Evolutionary conservation across 2,113 vertebrate species (phyloP).

Genomic region (Quiscalus mexicanus): DNA sequence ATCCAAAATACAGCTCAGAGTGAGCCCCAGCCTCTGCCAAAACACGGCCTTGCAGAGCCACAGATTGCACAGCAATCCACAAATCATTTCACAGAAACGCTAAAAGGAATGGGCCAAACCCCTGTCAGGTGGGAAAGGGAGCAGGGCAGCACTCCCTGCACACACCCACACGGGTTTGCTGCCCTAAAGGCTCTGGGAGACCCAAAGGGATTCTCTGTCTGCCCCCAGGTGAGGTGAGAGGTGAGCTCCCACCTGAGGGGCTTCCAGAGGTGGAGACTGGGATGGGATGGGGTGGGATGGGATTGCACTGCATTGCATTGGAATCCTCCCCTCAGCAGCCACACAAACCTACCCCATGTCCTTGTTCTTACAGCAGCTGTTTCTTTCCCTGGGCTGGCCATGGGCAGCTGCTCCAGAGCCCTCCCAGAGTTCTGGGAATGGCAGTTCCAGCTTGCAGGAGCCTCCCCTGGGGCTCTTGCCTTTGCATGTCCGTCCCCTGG

Average conservation of each 20-base stretch:
- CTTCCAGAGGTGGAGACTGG: neutral
- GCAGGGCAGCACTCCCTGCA: neutral
- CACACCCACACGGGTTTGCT: neutral
- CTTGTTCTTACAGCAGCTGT: neutral
- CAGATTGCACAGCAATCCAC: slow-evolving; percentile 60
- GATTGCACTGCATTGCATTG: neutral
- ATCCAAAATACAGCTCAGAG: neutral
- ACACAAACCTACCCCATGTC: accelerated
- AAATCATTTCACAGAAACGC: slow-evolving; percentile 58
- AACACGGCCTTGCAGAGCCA: neutral
- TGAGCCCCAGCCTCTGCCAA: neutral
- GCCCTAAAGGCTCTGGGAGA: neutral
- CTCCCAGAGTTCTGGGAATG: neutral
- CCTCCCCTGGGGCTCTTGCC: neutral
- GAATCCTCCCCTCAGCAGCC: neutral
- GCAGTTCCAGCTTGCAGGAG: neutral
- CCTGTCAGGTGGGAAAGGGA: neutral
- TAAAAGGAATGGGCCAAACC: neutral
- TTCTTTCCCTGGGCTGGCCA: neutral
- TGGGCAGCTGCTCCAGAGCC: neutral
- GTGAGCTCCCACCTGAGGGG: neutral
- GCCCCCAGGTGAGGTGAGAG: neutral
- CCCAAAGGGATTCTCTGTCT: neutral
- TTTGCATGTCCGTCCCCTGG: accelerated
- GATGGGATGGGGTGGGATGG: neutral